These are phyloP conservation scores for Chondrilla cf. caribensis DNA, from an alignment of 37 sponge, comb jelly and placozoan species.

Conservation along the genomic window DNA sequence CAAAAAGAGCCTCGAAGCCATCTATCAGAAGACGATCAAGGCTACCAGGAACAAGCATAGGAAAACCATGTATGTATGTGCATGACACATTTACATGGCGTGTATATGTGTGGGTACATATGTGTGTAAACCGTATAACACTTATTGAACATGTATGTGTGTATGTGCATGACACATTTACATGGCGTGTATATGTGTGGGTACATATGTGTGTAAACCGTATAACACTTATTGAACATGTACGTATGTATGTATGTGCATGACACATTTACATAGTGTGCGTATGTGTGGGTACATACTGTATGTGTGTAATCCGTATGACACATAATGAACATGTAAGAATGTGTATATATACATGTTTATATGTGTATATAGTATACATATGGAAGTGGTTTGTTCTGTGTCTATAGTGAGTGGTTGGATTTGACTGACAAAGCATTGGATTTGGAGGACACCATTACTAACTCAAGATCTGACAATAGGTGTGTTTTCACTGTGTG, in stretches of 20 bases:
- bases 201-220: not conserved
- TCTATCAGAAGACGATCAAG: constrained; percentile 66
- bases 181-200: not conserved
- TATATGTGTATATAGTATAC: not conserved
- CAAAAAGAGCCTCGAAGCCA: constrained; percentile 52
- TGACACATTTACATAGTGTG: no score
- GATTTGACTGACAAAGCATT: constrained; percentile 64
- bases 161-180: no score
- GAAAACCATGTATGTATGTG: constrained; percentile 27
- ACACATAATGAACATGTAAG: not conserved
- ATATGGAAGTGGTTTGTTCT: no score
- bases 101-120: not conserved
- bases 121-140: not conserved
- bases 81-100: no score
- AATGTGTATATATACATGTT: not conserved
- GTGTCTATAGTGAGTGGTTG: constrained; percentile 56
- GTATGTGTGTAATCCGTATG: no score
- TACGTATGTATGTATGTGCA: not conserved
- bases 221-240: not conserved
- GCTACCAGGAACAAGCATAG: constrained; percentile 48
- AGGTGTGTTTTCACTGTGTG: constrained; percentile 45
- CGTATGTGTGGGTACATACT: not conserved
- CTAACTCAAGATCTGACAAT: constrained; percentile 29
- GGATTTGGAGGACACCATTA: constrained; percentile 61
- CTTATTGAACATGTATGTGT: not conserved